Percentiles rank a stretch among this genome's conserved stretches.
These are phyloP conservation scores for Holocentrus rufus DNA, from an alignment of 2,797 vertebrate species.

Conservation along the genomic window DNA sequence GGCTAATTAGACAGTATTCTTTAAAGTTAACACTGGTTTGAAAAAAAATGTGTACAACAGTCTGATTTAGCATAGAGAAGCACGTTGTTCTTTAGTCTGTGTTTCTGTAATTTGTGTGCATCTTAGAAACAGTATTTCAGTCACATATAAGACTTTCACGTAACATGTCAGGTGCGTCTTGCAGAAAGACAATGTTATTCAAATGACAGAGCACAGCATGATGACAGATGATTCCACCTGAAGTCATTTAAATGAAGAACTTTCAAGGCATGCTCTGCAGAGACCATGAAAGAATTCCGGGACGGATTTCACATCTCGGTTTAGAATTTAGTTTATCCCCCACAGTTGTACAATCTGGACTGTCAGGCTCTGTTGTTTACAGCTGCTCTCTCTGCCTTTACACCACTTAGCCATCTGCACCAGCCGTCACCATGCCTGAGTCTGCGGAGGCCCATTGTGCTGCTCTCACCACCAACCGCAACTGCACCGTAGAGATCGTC, in stretches of 20 bases:
- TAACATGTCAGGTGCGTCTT: neutral
- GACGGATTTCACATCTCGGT: neutral
- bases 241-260: too few species aligned
- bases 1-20: neutral
- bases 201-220: neutral
- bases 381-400: neutral
- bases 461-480: slow-evolving; percentile 73
- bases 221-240: neutral
- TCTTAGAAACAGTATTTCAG: neutral
- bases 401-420: neutral
- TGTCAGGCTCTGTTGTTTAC: neutral
- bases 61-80: neutral
- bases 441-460: slow-evolving; percentile 67
- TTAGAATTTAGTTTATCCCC: too few species aligned
- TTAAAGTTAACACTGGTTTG: neutral
- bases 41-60: neutral
- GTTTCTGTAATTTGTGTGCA: neutral
- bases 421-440: slow-evolving; percentile 60
- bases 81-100: neutral
- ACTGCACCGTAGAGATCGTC: slow-evolving; percentile 73
- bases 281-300: too few species aligned
- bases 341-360: too few species aligned
- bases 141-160: neutral
- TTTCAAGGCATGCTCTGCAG: too few species aligned
- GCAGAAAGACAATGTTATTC: neutral